These are phyloP conservation scores for Crenichthys baileyi DNA, from an alignment of 2,797 vertebrate species.

Conservation along the genomic window DNA sequence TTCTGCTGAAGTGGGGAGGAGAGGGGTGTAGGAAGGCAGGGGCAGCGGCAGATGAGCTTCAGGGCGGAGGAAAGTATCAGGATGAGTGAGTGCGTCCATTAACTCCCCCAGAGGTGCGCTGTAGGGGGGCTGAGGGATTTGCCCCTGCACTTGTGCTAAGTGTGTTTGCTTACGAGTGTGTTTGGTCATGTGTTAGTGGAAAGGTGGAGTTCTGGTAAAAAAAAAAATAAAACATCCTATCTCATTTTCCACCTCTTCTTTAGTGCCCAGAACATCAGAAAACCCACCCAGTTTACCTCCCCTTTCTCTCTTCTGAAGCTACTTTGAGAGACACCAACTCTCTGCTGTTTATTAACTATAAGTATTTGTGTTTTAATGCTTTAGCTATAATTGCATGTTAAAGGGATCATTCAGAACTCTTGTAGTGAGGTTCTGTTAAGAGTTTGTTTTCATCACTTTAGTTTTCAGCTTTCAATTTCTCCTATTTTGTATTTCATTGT, in stretches of 20 bases:
- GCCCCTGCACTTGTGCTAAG: constrained; percentile 41
- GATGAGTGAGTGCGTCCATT: constrained; percentile 73
- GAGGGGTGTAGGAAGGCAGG: constrained; percentile 48
- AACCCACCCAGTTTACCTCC: not conserved
- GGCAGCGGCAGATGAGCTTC: constrained; percentile 59
- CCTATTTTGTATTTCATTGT: not conserved
- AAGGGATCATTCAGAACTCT: not conserved
- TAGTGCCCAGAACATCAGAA: constrained; percentile 19
- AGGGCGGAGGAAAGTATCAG: constrained; percentile 57
- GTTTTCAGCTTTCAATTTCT: not conserved
- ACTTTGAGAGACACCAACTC: not conserved
- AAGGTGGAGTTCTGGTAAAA: constrained; percentile 26
- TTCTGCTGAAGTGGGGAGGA: constrained; percentile 58
- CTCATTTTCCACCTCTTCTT: not conserved
- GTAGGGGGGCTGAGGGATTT: constrained; percentile 36
- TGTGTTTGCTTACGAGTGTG: constrained; percentile 35
- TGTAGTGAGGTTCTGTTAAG: not conserved
- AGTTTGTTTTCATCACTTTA: not conserved
- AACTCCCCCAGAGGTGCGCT: constrained; percentile 63
- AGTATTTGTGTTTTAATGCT: constrained; percentile 6
- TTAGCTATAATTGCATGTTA: not conserved
- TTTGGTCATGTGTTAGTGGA: constrained; percentile 41
- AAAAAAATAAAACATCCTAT: constrained; percentile 1
- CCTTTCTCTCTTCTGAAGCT: not conserved
- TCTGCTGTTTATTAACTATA: not conserved